phyloP scores from a whole-genome alignment of 2,888 invertebrate species.

The Aphodius granarius region DNA sequence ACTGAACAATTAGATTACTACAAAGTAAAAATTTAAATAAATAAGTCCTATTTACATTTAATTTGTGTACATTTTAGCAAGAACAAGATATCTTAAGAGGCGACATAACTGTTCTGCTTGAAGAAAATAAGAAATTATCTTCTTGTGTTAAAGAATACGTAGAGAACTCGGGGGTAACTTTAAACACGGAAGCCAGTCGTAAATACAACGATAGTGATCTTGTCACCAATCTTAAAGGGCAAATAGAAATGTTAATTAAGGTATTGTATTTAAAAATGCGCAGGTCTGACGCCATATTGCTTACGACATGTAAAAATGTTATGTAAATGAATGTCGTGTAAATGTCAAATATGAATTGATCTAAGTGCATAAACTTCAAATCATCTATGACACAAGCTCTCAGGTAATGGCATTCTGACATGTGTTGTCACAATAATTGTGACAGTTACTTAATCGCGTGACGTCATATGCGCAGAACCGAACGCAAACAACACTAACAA shows the following conservation, averaged over 20 bases:
- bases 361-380: too few relatives aligned
- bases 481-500: background rate
- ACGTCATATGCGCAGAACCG: background rate
- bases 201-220: constrained; percentile 43
- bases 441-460: background rate
- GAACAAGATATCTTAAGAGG: constrained; percentile 23
- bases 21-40: constrained; percentile 48
- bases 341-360: too few relatives aligned
- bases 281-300: too few relatives aligned
- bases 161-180: constrained; percentile 27
- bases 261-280: constrained; percentile 17
- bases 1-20: constrained; percentile 59
- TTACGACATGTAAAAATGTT: too few relatives aligned
- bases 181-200: constrained; percentile 30
- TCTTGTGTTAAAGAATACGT: constrained; percentile 36
- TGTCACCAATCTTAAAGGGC: constrained; percentile 48
- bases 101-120: constrained; percentile 44
- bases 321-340: too few relatives aligned
- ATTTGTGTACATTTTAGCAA: constrained; percentile 10
- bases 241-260: constrained; percentile 46
- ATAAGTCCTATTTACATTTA: background rate
- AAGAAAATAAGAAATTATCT: constrained; percentile 49
- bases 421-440: too few relatives aligned
- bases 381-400: too few relatives aligned
- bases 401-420: too few relatives aligned